Base-by-base conservation (phyloP, 2,113 vertebrate species). In the Mirza zaza region DNA sequence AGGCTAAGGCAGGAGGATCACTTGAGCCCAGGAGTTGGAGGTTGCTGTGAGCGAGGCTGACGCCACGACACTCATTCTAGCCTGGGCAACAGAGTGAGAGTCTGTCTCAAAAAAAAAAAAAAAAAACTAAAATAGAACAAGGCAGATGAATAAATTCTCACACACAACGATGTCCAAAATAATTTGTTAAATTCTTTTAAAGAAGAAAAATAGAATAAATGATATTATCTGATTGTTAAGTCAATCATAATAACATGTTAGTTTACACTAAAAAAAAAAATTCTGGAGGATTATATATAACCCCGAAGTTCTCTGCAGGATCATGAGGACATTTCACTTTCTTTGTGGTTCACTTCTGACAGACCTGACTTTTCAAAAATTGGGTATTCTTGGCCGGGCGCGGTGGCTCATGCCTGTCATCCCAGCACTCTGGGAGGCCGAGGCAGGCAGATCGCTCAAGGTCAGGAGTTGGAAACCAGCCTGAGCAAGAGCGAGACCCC, bases 151-250 rank as follows among this genome's bases (percentile, higher is more conserved):
- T 39, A 87, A 79, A 83, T 42, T 61, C 17, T 71, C 48, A 52
- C 20, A 79, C 59, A 27, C 52, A 42, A 91, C 70, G 34, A 63
- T 48, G 25, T 82, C 39, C 6, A 29, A 81, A 15, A 52, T 52
- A 92, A 89, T 88, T 0, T 84, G 14, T 52, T 81, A 75, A 61
- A 13, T 39, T 77, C 84, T 87, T 90, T 93, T 8, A 73, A 79
- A 86, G 50, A 90, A 75, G 50, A 6, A 91, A 95, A 90, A 86
- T 42, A 45, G 23, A 65, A 76, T 81, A 36, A 94, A 87, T 86
- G 50, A 83, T 75, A 83, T 21, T 45, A 83, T 63, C 65, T 45
- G 6, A 82, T 27, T 63, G 4, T 81, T 83, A 83, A 77, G 50
- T 50, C 36, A 77, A 57, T 80, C 39, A 52, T 73, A 82, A 67